These are phyloP conservation scores for Nyctibius grandis DNA, from an alignment of 2,797 vertebrate species.

Conservation along the genomic window DNA sequence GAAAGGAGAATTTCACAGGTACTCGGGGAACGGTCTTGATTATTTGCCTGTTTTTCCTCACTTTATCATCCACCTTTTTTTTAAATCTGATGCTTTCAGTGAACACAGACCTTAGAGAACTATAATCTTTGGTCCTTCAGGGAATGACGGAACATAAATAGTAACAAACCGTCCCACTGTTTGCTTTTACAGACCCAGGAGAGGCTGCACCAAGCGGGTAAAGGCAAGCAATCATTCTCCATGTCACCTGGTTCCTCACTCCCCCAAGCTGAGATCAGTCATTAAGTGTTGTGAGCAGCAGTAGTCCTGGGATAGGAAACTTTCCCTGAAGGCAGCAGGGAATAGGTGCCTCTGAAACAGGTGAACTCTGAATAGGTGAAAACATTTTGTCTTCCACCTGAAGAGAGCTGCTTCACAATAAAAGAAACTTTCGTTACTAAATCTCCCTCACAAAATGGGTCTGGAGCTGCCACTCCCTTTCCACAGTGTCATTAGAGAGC, in stretches of 20 bases:
- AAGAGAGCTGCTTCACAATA: background rate
- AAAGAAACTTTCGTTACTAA: background rate
- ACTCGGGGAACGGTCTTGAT: background rate
- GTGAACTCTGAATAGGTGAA: background rate
- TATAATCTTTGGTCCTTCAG: background rate
- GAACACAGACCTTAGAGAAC: background rate
- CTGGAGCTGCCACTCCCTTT: background rate
- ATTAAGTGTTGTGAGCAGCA: background rate
- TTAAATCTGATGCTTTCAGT: background rate
- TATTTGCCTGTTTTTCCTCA: background rate
- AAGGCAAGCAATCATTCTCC: background rate
- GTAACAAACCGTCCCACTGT: background rate
- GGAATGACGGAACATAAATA: background rate
- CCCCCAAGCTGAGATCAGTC: background rate
- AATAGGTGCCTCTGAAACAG: background rate
- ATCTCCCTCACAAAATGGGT: background rate
- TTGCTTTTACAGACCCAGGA: background rate
- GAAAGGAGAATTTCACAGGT: slow-evolving; percentile 30
- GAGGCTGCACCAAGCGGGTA: background rate
- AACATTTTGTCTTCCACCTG: background rate
- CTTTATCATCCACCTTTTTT: background rate
- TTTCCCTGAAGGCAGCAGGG: background rate
- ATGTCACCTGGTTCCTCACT: background rate
- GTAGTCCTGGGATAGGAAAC: background rate
- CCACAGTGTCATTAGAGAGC: background rate